Evolutionary conservation across 2,888 invertebrate species (phyloP).

Genomic region (Lagria hirta): DNA sequence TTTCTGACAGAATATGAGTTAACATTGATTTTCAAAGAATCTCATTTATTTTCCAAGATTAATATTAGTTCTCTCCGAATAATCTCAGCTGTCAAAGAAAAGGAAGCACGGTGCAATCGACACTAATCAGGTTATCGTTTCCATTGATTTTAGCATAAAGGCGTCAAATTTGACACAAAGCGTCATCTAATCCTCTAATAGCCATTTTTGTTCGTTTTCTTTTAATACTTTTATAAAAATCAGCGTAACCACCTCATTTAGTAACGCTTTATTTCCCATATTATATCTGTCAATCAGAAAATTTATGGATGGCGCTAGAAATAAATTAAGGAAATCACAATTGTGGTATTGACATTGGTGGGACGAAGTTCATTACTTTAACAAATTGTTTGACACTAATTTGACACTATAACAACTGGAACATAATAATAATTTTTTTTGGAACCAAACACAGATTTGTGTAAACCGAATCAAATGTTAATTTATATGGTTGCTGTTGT

Average conservation of each 20-base stretch:
- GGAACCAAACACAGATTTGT: conserved; percentile 3
- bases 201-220: neutral
- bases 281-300: conserved; percentile 14
- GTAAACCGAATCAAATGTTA: conserved; percentile 11
- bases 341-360: conserved; percentile 5
- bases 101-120: too few species aligned
- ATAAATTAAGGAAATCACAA: conserved; percentile 5
- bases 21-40: too few species aligned
- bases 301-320: conserved; percentile 12
- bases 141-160: conserved; percentile 2
- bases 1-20: too few species aligned
- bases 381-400: conserved; percentile 11
- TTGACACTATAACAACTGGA: conserved; percentile 11
- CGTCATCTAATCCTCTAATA: neutral
- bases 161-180: neutral
- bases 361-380: conserved; percentile 4
- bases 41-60: too few species aligned
- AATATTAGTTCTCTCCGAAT: too few species aligned
- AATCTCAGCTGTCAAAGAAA: too few species aligned
- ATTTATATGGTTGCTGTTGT: conserved; percentile 4
- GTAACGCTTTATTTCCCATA: conserved; percentile 8
- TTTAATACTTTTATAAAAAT: conserved; percentile 9
- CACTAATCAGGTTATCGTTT: conserved; percentile 16
- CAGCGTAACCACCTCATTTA: conserved; percentile 11
- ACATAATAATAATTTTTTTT: conserved; percentile 8